Conservation (phyloP, 2,888 invertebrate species). For the Leptinotarsa rubiginosa region DNA sequence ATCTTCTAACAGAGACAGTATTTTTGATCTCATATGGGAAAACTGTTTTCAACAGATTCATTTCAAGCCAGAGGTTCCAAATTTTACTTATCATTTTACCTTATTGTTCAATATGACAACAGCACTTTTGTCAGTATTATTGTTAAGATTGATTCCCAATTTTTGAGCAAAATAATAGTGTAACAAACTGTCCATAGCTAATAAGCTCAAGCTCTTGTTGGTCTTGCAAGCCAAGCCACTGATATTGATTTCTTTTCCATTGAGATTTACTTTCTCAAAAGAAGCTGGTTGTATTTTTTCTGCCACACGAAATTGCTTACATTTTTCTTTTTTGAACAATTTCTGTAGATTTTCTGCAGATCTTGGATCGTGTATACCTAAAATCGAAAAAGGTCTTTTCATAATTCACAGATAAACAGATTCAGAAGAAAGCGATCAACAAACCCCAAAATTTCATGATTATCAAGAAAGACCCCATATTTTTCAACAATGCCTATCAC, state of each 20-base stretch:
- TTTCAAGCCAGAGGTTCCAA: not conserved
- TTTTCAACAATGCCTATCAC: too few species aligned
- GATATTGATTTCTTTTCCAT: constrained; percentile 36
- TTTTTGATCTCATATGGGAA: not conserved
- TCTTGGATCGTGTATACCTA: constrained; percentile 44
- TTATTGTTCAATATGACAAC: constrained; percentile 79
- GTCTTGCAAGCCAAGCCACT: constrained; percentile 69
- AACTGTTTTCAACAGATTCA: too few species aligned
- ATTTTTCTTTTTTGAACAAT: constrained; percentile 51
- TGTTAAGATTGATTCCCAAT: constrained; percentile 77
- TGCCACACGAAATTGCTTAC: constrained; percentile 61
- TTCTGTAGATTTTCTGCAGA: constrained; percentile 69
- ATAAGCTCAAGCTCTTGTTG: constrained; percentile 73
- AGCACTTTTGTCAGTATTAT: constrained; percentile 73
- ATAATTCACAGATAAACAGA: not conserved
- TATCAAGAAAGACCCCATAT: too few species aligned
- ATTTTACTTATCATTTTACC: constrained; percentile 66
- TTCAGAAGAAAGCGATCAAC: not conserved
- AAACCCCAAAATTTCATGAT: too few species aligned
- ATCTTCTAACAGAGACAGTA: not conserved
- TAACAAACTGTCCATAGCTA: constrained; percentile 80
- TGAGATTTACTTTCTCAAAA: constrained; percentile 44
- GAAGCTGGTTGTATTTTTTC: constrained; percentile 64
- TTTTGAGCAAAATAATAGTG: constrained; percentile 81
- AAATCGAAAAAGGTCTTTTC: constrained; percentile 7